Base-by-base conservation (phyloP, 2,888 invertebrate species). In the Hemistola chrysoprasaria region DNA sequence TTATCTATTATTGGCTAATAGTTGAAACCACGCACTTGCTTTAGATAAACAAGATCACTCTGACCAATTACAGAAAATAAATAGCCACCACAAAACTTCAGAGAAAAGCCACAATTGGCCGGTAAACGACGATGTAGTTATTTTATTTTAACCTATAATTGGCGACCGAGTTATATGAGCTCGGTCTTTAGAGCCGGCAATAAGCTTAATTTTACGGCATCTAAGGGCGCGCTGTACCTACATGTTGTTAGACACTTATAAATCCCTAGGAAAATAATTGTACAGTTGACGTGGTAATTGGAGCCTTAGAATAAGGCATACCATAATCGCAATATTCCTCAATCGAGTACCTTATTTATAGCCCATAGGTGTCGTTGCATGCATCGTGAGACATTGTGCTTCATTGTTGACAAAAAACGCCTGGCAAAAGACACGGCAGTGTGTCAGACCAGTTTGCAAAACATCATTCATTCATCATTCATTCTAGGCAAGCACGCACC, bases 171-270 rank as follows among this genome's bases (percentile, higher is more conserved):
- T 51, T 57, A 50, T 56, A 55, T 4, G 16, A 16, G 16, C 41
- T 50, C 24, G 37, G 40, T 45, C 46, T 58, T 59, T 47, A 54
- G 37, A 55, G 51, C 49, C 35, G 50, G 31, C 47, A 59, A 59
- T 62, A 54, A 56, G 58, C 45, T 56, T 62, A 55, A 63, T 65
- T 70, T 62, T 67, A 69, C 54, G 53, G 52, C 43, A 11, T 36
- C 42, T n/a, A n/a, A n/a, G 16, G 16, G 3, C 16, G 4, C 16
- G 16, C 3, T n/a, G n/a, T n/a, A n/a, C n/a, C n/a, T n/a, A n/a
- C n/a, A 61, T 44, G 59, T 49, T 46, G 56, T 54, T 61, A 59
- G 54, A 52, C 48, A 56, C 52, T 48, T 53, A 55, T 53, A 44
- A 40, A 53, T 41, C 33, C 35, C 23, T 34, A 30, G 43, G 50